Percentiles rank a stretch among this genome's conserved stretches.
Evolutionary conservation across 1,140 invertebrate genomes (phyloP).

Genomic region (Delia radicum): DNA sequence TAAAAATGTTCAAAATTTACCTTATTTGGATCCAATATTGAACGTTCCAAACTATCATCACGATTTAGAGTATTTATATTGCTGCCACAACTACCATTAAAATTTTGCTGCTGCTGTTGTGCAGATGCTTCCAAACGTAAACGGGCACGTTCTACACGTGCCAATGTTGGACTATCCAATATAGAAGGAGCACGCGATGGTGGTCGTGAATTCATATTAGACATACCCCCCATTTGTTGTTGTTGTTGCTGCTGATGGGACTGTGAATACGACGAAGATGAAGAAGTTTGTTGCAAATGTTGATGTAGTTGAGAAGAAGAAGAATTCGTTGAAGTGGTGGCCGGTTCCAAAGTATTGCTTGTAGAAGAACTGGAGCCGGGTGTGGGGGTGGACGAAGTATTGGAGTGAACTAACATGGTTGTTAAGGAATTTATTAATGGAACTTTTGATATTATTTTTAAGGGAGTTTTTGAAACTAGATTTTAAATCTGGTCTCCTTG

Average conservation of each 20-base stretch:
- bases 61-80: constrained; percentile 49
- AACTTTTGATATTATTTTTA: too few relatives aligned
- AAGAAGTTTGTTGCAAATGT: constrained; percentile 32
- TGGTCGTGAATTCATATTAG: constrained; percentile 41
- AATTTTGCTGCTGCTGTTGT: constrained; percentile 41
- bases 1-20: constrained; percentile 34
- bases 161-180: constrained; percentile 61
- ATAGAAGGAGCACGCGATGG: constrained; percentile 57
- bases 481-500: too few relatives aligned
- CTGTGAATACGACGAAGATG: constrained; percentile 25
- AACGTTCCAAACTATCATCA: constrained; percentile 50
- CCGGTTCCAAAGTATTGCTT: constrained; percentile 45
- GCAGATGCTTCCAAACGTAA: constrained; percentile 56
- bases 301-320: constrained; percentile 31
- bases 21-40: constrained; percentile 52
- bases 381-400: constrained; percentile 48
- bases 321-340: constrained; percentile 10
- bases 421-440: not conserved
- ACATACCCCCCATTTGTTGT: constrained; percentile 13
- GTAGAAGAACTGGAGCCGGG: constrained; percentile 50
- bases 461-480: not conserved
- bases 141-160: constrained; percentile 60
- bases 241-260: constrained; percentile 33
- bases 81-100: constrained; percentile 33
- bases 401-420: constrained; percentile 11